Base-by-base conservation (phyloP, 2,888 invertebrate genomes). In the Petrolisthes cinctipes region DNA sequence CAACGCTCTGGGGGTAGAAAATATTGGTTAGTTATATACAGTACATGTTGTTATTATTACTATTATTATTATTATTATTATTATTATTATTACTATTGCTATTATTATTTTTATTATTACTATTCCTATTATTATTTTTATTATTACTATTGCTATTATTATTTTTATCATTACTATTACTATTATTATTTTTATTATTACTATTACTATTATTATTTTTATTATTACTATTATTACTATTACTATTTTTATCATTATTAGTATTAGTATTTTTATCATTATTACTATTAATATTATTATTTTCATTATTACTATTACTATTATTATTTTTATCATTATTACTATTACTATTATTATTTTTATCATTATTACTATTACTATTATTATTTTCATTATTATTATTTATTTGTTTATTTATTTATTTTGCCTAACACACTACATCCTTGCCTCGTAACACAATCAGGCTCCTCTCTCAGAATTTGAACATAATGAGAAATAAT, bases 1-100 rank as follows among this genome's bases (percentile, higher is more conserved):
- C 0, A 98, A 96, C 92, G 97, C 98, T 0, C 94, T 99, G 17
- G 98, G 98, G 0, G 96, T 98, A 78, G 96, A 97, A 93, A 97
- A 97, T 93, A 96, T 96, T 91, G 96, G 97, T 95, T 92, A 76
- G 83, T 83, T 11, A 3, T 37, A 37, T 37, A 37, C 37, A 37
- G 37, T 37, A 37, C 37, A 37, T 37, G 37, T 37, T 37, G 37
- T 37, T 37, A 37, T 37, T 37, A 37, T 37, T 37, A 37, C 37
- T 37, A 2, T 37, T 37, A 37, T 2, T 37, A 0, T 37, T 37
- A 37, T 37, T 37, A 37, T 2, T 37, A 37, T 37, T 37, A 37
- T 37, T 37, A 1, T 37, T 37, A n/a, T 9, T 61, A 61, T 61
- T 61, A 61, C 17, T 61, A 2, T 61, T 17, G 3, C 3, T 14